phyloP scores from a whole-genome alignment of 1,140 invertebrate species.

The Rhizoglyphus robini region DNA sequence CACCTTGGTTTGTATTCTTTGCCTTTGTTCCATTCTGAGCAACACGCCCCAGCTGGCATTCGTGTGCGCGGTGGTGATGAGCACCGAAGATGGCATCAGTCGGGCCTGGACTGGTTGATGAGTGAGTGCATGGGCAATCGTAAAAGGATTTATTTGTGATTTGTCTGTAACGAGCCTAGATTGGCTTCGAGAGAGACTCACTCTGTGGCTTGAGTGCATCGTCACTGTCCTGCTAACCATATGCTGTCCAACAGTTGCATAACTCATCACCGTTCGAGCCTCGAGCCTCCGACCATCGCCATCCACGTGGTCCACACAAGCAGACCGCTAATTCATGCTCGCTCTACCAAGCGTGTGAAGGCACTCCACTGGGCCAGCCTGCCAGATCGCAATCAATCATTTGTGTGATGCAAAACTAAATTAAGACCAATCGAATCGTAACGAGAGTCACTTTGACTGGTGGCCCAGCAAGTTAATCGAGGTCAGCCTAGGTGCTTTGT shows the following conservation, averaged over 20 bases:
- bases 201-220: background rate
- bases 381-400: background rate
- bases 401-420: background rate
- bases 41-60: background rate
- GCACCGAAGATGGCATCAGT: too few relatives aligned
- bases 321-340: background rate
- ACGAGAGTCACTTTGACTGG: background rate
- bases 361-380: too few relatives aligned
- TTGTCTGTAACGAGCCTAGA: background rate
- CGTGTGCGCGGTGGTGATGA: too few relatives aligned
- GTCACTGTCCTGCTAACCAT: slow-evolving; percentile 8
- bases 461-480: background rate
- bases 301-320: background rate
- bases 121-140: too few relatives aligned
- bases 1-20: too few relatives aligned
- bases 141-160: slow-evolving; percentile 14
- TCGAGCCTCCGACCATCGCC: background rate
- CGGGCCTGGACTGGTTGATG: too few relatives aligned
- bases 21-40: too few relatives aligned
- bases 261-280: background rate
- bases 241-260: background rate
- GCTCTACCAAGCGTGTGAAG: background rate
- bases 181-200: background rate
- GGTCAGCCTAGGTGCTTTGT: background rate
- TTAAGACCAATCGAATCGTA: slow-evolving; percentile 13